Evolutionary conservation across 1,140 invertebrate species (phyloP), one percentile per base, ranked within the genome.

Genomic region (Ips nitidus): DNA sequence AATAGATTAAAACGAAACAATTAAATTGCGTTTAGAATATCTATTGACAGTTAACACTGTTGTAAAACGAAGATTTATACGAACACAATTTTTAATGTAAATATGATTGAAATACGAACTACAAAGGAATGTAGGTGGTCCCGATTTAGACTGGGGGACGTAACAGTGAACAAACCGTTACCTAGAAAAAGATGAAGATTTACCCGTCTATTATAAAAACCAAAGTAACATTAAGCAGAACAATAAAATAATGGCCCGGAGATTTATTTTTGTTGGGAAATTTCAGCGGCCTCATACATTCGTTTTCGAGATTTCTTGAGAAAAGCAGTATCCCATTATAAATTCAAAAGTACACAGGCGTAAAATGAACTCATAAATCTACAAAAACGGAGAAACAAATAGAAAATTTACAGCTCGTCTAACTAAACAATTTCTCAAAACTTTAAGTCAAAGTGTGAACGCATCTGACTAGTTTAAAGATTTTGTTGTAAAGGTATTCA

Each of bases 191-290:
- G 55, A 59, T 65, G 41, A 66, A 71, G 57, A 58, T 66, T 71
- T 71, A 71, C 62, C 41, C 53, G 66, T 47, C 62, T 52, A 66
- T 71, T 71, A 71, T 71, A 71, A 66, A 71, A 60, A 22, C 22
- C 66, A 71, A 57, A 41, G 41, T 56, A 60, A 71, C 56, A 66
- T 71, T 66, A 66, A 71, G 61, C 69, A 71, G 69, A 71, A 65
- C 62, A 66, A 71, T 71, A 66, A 71, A 60, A 61, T 45, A 71
- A 71, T 52, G 47, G 60, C 52, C 55, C 52, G 22, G 53, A 45
- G 50, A 71, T 71, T 71, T 71, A 66, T 71, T 71, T 66, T 65
- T 39, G 62, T 71, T 53, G 41, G 53, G 63, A 65, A 66, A 66
- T 65, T 62, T 66, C 63, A 66, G 50, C 47, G 42, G 69, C 56